A percentile compares a stretch with the other conserved stretches of the same genome.
These are phyloP conservation scores for Hymenopus coronatus DNA, from an alignment of 2,888 invertebrate species.

Conservation along the genomic window DNA sequence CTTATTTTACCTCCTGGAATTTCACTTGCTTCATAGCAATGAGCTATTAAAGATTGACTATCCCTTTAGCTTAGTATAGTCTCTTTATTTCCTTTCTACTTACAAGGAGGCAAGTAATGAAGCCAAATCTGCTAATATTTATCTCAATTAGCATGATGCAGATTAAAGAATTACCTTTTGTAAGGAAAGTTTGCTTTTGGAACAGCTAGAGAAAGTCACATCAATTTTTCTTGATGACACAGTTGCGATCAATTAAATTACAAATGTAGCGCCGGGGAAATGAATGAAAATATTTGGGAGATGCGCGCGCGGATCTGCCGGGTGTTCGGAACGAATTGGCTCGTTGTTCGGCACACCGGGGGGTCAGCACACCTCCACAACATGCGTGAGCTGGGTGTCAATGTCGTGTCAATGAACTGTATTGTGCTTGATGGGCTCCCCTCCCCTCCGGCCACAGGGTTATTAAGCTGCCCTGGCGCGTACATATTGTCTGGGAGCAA, in stretches of 20 bases:
- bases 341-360: constrained; percentile 14
- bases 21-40: no score
- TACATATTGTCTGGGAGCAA: background rate
- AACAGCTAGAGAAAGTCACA: no score
- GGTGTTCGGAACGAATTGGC: constrained; percentile 16
- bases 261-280: background rate
- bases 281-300: background rate
- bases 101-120: no score
- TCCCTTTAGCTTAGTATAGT: no score
- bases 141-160: no score
- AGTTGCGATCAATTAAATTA: background rate
- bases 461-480: background rate
- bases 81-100: no score
- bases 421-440: background rate
- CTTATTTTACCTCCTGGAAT: no score
- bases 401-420: constrained; percentile 20
- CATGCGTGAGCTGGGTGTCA: constrained; percentile 16
- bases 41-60: no score
- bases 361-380: constrained; percentile 19
- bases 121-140: no score
- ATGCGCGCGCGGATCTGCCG: background rate
- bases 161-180: no score
- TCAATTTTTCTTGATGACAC: background rate
- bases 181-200: no score
- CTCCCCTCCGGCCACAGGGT: background rate